Evolutionary conservation across 1,140 invertebrate species (phyloP).

Genomic region (Cheumatopsyche charites): DNA sequence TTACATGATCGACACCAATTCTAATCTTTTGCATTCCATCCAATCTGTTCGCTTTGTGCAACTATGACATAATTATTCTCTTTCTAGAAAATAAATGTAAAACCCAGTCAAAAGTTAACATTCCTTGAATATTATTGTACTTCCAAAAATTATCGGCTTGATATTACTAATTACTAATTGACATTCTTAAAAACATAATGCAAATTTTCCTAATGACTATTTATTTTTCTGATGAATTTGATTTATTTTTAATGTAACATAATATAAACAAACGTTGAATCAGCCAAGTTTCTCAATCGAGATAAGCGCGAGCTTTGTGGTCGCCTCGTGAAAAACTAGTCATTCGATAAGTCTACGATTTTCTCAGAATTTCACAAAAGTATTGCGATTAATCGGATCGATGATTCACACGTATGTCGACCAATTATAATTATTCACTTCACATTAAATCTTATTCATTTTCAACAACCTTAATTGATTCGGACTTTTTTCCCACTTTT

Average conservation of each 20-base stretch:
- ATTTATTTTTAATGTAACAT: not conserved
- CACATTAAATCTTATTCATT: not conserved
- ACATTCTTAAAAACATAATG: not conserved
- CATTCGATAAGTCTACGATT: no score
- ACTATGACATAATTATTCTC: constrained; percentile 19
- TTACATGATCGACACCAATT: constrained; percentile 18
- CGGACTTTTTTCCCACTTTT: not conserved
- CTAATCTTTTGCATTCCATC: not conserved
- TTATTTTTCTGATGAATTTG: not conserved
- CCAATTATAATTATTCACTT: not conserved
- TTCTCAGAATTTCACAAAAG: no score
- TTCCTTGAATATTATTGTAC: not conserved
- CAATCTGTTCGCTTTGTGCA: not conserved
- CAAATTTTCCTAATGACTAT: constrained; percentile 1
- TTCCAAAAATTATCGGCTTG: no score
- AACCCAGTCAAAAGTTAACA: not conserved
- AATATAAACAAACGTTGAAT: not conserved
- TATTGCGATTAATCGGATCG: no score
- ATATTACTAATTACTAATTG: no score
- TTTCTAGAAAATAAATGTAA: not conserved
- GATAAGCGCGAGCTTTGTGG: no score
- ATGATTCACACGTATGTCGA: constrained; percentile 2
- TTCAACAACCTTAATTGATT: not conserved
- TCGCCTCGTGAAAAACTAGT: no score
- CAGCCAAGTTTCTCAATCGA: not conserved